Percentiles rank a stretch among this genome's conserved stretches.
phyloP scores from a whole-genome alignment of 2,888 invertebrate species.

The Lysandra bellargus region DNA sequence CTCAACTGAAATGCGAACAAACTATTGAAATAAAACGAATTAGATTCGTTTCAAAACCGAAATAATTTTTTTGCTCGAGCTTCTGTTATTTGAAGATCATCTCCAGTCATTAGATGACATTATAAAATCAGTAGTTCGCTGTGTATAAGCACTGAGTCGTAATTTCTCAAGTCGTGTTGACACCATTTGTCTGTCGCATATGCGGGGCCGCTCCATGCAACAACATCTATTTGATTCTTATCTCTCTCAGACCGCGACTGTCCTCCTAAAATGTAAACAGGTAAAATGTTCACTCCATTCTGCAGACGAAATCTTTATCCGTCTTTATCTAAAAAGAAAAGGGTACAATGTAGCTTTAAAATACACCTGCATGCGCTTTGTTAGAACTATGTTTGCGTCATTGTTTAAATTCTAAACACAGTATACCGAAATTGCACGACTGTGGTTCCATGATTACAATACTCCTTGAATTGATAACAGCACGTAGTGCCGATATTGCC shows the following conservation, averaged over 20 bases:
- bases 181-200: slow-evolving; percentile 62
- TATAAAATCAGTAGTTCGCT: slow-evolving; percentile 12
- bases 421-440: too few species aligned
- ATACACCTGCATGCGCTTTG: not conserved
- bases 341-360: not conserved
- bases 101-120: slow-evolving; percentile 4
- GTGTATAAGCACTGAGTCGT: slow-evolving; percentile 42
- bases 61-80: not conserved
- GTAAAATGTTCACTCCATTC: slow-evolving; percentile 62
- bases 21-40: not conserved
- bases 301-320: slow-evolving; percentile 46
- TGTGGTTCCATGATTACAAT: not conserved
- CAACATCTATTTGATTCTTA: slow-evolving; percentile 80
- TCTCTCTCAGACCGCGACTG: slow-evolving; percentile 55
- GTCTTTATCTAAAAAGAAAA: slow-evolving; percentile 8
- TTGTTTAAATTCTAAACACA: not conserved
- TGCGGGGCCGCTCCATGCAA: slow-evolving; percentile 68
- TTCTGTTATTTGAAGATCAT: not conserved
- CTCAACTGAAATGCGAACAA: not conserved
- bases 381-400: not conserved
- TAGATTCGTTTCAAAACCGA: not conserved
- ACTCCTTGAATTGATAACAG: not conserved
- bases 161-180: slow-evolving; percentile 62
- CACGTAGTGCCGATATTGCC: not conserved
- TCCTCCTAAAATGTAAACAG: slow-evolving; percentile 69